Percentiles rank a stretch among this genome's conserved stretches.
These are phyloP conservation scores for Lepidothrix coronata DNA, from an alignment of 2,113 vertebrate species.

Conservation along the genomic window DNA sequence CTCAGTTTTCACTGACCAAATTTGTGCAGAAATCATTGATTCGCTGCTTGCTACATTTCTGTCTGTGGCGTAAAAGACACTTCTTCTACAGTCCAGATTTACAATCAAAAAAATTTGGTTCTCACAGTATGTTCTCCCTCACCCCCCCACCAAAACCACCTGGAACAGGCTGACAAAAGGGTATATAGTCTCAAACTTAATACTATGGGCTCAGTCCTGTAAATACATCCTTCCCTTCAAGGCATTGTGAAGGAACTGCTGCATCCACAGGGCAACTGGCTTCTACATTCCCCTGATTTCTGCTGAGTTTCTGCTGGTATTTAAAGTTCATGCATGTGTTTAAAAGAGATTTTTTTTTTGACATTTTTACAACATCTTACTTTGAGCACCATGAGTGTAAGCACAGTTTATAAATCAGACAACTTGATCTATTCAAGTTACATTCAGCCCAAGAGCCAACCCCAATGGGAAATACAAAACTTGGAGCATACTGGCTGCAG, in stretches of 20 bases:
- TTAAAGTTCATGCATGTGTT: not conserved
- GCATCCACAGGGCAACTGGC: accelerated
- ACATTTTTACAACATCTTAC: not conserved
- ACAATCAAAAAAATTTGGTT: not conserved
- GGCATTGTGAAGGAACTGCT: not conserved
- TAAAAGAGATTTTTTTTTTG: not conserved
- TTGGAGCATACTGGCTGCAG: not conserved
- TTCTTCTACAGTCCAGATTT: not conserved
- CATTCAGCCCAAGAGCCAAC: not conserved
- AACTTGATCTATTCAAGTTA: not conserved
- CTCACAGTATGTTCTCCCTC: not conserved
- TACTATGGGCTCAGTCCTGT: accelerated
- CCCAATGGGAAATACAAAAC: accelerated
- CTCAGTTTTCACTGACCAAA: accelerated
- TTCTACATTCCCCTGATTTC: not conserved
- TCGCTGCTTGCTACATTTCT: not conserved
- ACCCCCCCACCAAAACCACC: not conserved
- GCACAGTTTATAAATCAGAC: not conserved
- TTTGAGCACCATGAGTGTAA: not conserved
- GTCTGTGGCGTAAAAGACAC: not conserved
- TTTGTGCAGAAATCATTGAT: not conserved
- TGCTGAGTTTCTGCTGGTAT: not conserved
- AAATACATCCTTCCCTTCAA: not conserved
- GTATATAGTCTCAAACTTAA: not conserved
- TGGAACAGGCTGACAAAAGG: accelerated